phyloP scores from a whole-genome alignment of 92 coral and sea anemone species.

The Zoanthus solanderi region DNA sequence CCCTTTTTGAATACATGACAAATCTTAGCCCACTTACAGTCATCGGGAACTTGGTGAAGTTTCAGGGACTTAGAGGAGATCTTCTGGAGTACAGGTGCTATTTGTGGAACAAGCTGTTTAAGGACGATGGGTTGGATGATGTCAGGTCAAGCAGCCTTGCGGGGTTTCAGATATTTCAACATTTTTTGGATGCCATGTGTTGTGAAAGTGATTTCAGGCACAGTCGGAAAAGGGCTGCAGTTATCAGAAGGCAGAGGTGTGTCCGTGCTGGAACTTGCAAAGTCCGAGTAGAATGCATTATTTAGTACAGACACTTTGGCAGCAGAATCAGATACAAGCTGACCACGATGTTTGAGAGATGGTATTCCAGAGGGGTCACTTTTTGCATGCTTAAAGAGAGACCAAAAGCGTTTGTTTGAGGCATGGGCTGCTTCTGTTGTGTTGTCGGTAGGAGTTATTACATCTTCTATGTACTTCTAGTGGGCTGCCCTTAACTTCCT shows the following conservation, averaged over 20 bases:
- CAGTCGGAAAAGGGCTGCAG: conserved; percentile 20
- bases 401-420: neutral
- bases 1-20: conserved; percentile 21
- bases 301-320: neutral
- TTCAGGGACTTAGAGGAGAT: conserved; percentile 9
- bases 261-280: neutral
- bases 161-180: conserved; percentile 14
- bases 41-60: conserved; percentile 26
- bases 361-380: neutral
- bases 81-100: conserved; percentile 32
- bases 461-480: neutral
- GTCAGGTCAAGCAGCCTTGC: conserved; percentile 27
- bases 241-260: conserved; percentile 9
- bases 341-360: neutral
- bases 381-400: neutral
- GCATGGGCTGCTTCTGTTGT: neutral
- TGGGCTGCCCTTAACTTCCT: neutral
- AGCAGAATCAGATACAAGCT: neutral
- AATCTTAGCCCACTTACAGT: conserved; percentile 25
- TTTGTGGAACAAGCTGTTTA: conserved; percentile 23
- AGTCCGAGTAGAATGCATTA: neutral
- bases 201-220: conserved; percentile 16
- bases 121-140: conserved; percentile 31
- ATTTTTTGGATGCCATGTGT: conserved; percentile 8
- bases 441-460: neutral